Evolutionary conservation across 2,888 invertebrate species (phyloP).

Genomic region (Cryptops parisi): DNA sequence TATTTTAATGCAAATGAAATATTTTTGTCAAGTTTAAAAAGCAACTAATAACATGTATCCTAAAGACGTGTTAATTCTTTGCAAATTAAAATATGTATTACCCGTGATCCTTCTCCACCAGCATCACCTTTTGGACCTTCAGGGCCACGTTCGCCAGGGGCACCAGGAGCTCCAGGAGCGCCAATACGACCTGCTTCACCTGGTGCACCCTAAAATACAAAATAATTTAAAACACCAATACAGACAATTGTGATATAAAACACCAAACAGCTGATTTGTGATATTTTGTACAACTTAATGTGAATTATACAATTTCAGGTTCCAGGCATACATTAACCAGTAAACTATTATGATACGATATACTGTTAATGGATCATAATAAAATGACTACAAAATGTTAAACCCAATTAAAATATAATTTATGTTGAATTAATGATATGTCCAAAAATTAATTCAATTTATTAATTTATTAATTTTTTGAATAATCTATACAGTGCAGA

Average conservation of each 20-base stretch:
- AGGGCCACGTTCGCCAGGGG: constrained; percentile 51
- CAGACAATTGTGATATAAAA: too few species aligned
- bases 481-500: too few species aligned
- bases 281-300: not conserved
- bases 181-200: constrained; percentile 47
- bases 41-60: not conserved
- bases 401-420: too few species aligned
- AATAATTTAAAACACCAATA: not conserved
- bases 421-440: too few species aligned
- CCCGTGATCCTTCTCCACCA: constrained; percentile 27
- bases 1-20: not conserved
- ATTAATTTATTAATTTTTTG: too few species aligned
- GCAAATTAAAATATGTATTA: constrained; percentile 6
- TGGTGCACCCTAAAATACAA: constrained; percentile 15
- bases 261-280: not conserved
- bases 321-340: too few species aligned
- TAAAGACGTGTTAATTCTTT: not conserved
- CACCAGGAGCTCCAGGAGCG: constrained; percentile 48
- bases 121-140: constrained; percentile 51
- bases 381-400: too few species aligned
- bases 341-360: too few species aligned
- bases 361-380: too few species aligned
- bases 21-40: not conserved
- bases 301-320: not conserved
- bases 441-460: too few species aligned